These are phyloP conservation scores for Exephanes ischioxanthus DNA, from an alignment of 2,888 invertebrate species.

Conservation along the genomic window DNA sequence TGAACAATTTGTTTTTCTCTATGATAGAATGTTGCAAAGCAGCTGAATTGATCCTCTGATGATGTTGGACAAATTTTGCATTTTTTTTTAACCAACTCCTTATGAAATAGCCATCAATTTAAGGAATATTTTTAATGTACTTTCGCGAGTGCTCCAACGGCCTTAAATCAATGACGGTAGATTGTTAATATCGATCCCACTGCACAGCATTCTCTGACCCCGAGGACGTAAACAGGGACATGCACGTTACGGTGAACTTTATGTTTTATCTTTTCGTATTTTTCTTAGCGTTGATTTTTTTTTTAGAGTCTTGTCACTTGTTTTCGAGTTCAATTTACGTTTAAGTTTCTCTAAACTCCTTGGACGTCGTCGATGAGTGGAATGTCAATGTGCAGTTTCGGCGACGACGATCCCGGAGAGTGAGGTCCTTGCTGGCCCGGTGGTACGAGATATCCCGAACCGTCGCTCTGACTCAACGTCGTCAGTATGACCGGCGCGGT, in stretches of 20 bases:
- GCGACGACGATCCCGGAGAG: constrained; percentile 74
- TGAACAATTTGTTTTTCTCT: neutral
- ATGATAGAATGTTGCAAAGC: neutral
- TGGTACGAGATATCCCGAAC: constrained; percentile 73
- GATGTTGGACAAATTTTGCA: neutral
- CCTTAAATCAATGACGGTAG: constrained; percentile 40
- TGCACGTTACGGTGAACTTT: constrained; percentile 48
- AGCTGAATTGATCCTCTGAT: neutral
- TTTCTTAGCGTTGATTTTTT: constrained; percentile 18
- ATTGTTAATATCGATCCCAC: constrained; percentile 54
- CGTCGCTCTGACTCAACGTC: constrained; percentile 73
- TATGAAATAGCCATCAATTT: neutral
- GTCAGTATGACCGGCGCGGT: constrained; percentile 74
- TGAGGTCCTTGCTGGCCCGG: constrained; percentile 72
- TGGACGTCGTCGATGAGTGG: constrained; percentile 81
- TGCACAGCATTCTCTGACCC: constrained; percentile 40
- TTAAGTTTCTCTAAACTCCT: constrained; percentile 67
- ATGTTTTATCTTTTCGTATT: constrained; percentile 16
- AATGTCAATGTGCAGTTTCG: constrained; percentile 82
- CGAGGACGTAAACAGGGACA: constrained; percentile 54
- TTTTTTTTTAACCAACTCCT: neutral
- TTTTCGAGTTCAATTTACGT: constrained; percentile 38
- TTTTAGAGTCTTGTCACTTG: constrained; percentile 21
- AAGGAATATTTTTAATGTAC: neutral
- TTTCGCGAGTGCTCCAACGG: constrained; percentile 29